Evolutionary conservation across 2,888 invertebrate genomes (phyloP), one percentile per base, ranked within the genome.

Genomic region (Diplolepis rosae): DNA sequence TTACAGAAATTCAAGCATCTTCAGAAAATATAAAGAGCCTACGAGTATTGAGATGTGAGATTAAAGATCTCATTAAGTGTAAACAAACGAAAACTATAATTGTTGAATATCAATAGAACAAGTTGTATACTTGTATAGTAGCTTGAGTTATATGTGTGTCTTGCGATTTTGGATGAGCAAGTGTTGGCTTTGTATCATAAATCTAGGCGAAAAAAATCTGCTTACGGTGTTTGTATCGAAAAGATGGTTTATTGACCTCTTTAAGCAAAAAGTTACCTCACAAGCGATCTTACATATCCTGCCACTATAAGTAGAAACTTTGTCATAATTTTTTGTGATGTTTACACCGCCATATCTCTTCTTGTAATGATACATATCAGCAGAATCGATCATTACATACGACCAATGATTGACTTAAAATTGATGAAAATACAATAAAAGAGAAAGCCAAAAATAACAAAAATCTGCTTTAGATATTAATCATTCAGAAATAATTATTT

Each of bases 151-250:
- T 13, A 18, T 32, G 54, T 54, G 52, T 28, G 54, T 54, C 15
- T 32, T 61, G 39, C 24, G 6, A 30, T 11, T 54, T 61, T 39
- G 24, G 7, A 35, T n/a, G 39, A 61, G 39, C 24, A 61, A 24
- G 61, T 24, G 39, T n/a, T 61, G 39, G 61, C 61, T 61, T 61
- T 61, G 61, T 61, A 61, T n/a, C n/a, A 61, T 39, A 61, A 61
- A 27, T 7, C 39, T 39, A 61, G 27, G 61, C 48, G 4, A 48
- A 32, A 50, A 24, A 50, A 24, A 18, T 11, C 35, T 39, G 39
- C 27, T 35, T 39, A 27, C 61, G 61, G 61, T 61, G 61, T 61
- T 61, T 61, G 61, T 61, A 61, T 61, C 39, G 52, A 15, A 42
- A 35, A 50, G 27, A 48, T 18, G 48, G 7, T 15, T 18, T 22